Percentiles rank a stretch among this genome's conserved stretches.
Evolutionary conservation across 2,113 vertebrate genomes (phyloP).

Genomic region (Piaya cayana): DNA sequence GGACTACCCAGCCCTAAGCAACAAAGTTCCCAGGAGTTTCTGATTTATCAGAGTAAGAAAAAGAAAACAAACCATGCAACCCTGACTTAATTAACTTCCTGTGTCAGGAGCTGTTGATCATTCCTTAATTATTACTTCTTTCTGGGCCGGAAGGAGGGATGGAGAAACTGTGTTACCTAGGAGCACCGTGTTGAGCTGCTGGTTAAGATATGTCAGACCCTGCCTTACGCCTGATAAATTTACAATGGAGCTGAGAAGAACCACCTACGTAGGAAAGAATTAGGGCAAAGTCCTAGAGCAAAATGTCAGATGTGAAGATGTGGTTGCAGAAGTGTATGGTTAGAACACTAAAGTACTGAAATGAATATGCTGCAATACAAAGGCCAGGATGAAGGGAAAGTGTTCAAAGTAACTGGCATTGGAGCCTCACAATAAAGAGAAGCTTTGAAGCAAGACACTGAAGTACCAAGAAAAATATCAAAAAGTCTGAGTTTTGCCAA

Average conservation of each 20-base stretch:
- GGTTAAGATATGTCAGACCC: not conserved
- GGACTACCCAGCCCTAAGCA: not conserved
- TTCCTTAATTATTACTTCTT: not conserved
- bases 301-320: not conserved
- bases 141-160: not conserved
- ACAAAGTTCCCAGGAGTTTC: not conserved
- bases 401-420: not conserved
- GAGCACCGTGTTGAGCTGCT: not conserved
- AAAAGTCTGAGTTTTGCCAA: not conserved
- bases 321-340: not conserved
- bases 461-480: not conserved
- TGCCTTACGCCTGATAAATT: not conserved
- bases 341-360: not conserved
- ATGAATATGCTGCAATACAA: not conserved
- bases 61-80: not conserved
- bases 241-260: not conserved
- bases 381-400: not conserved
- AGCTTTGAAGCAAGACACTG: constrained; percentile 6
- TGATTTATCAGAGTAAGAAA: not conserved
- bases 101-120: not conserved
- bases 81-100: not conserved
- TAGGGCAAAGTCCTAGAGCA: not conserved
- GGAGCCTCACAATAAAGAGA: not conserved
- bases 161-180: not conserved
- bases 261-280: not conserved